Percentiles rank a stretch among this genome's conserved stretches.
Conservation (phyloP, 2,888 invertebrate species). For the Lepidocyrtoides sp. region DNA sequence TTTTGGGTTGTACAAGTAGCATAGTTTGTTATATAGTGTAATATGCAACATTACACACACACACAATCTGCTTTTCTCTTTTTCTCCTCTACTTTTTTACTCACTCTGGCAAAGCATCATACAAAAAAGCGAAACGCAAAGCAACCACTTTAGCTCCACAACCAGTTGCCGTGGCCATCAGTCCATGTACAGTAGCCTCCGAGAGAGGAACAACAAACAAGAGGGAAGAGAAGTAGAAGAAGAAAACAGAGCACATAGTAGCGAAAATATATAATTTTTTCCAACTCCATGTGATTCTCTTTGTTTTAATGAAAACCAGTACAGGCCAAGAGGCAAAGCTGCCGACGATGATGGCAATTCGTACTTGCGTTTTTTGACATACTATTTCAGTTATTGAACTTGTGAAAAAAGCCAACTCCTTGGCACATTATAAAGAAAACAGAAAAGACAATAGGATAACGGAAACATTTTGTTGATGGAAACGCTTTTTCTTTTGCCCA, state of each 20-base stretch:
- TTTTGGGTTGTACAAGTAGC: background rate
- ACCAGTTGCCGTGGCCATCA: conserved; percentile 72
- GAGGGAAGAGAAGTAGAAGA: background rate
- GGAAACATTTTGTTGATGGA: background rate
- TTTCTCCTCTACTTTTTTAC: background rate
- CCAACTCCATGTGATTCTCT: conserved; percentile 65
- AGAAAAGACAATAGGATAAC: background rate
- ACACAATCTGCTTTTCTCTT: conserved; percentile 1
- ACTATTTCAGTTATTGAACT: conserved; percentile 27
- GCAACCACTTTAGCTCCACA: conserved; percentile 60
- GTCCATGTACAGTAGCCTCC: conserved; percentile 72
- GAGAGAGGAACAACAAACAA: conserved; percentile 71
- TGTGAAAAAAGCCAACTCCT: background rate
- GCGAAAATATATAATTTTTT: conserved; percentile 10
- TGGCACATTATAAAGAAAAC: too few relatives aligned
- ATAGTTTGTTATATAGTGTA: too few relatives aligned
- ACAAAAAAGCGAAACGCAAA: background rate
- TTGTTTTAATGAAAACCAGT: conserved; percentile 42
- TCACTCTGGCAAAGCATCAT: background rate
- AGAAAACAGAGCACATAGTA: too few relatives aligned
- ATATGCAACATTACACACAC: conserved; percentile 35
- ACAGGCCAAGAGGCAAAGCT: background rate
- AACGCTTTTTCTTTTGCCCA: too few relatives aligned
- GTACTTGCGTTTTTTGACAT: background rate
- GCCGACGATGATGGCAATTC: background rate